Base-by-base conservation (phyloP, 2,888 invertebrate genomes). In the Subacronicta megacephala region DNA sequence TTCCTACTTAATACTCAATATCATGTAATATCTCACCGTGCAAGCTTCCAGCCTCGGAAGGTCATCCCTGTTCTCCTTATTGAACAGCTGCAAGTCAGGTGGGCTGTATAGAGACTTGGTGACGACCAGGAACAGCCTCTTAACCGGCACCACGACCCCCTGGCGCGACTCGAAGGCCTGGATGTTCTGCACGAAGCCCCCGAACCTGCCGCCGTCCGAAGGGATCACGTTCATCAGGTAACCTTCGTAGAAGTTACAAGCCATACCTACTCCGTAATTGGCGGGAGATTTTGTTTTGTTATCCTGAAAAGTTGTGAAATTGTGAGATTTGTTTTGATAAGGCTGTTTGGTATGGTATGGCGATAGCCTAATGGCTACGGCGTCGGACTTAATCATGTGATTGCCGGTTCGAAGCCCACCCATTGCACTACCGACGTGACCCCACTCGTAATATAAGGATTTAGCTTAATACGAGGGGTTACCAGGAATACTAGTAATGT, bases 191-290 rank as follows among this genome's bases (percentile, higher is more conserved):
- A 81, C 83, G 55, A 93, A 84, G n/a, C 92, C 91, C 0, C 82
- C 82, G 57, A 83, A 87, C 75, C 56, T 71, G 3, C 80, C 81
- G 0, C 93, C 93, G 44, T 93, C 90, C 41, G 85, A 87, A 2
- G 95, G 95, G 31, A 96, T 82, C 16, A 96, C 85, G 35, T 95
- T 89, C 15, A 87, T 88, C 1, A 96, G 85, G 75, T 96, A 96
- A 0, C 96, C 96, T 64, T 96, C 95, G 71, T 95, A 96, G 84
- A 93, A 96, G 35, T 94, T 95, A 54, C 95, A 95, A 0, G 96
- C 96, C 96, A 96, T 96, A 6, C 95, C 95, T 0, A 94, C 93
- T 0, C 96, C 96, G 72, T 96, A 96, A 65, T 93, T 94, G 78
- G 90, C 92, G 2, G 41, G 15, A 0, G 71, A 44, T 35, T 33